Evolutionary conservation across 2,888 invertebrate genomes (phyloP).

Genomic region (Mythimna pallens): DNA sequence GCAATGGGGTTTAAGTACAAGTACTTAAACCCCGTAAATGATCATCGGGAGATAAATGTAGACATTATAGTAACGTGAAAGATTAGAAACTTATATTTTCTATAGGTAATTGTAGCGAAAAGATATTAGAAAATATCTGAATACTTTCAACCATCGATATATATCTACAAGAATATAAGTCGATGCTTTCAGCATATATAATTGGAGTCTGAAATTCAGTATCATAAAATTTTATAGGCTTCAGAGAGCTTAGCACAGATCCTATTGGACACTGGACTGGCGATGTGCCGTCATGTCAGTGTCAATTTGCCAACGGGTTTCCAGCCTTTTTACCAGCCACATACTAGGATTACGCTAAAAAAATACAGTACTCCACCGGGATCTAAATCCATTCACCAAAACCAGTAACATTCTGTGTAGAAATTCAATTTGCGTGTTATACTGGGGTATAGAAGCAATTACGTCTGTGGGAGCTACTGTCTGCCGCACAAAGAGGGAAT

Average conservation of each 20-base stretch:
- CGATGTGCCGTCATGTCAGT: neutral
- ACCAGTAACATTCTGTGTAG: conserved; percentile 39
- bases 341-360: conserved; percentile 6
- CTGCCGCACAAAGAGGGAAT: conserved; percentile 64
- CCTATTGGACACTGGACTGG: too few species aligned
- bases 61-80: neutral
- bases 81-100: neutral
- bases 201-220: too few species aligned
- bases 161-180: too few species aligned
- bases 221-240: too few species aligned
- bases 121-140: neutral
- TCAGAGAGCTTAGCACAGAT: neutral
- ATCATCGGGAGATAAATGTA: neutral
- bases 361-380: conserved; percentile 9
- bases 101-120: neutral
- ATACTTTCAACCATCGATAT: neutral
- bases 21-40: neutral
- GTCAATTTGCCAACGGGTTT: neutral
- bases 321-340: too few species aligned
- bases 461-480: conserved; percentile 61
- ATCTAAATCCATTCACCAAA: conserved; percentile 23
- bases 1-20: neutral
- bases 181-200: neutral
- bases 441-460: conserved; percentile 61
- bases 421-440: conserved; percentile 61